Evolutionary conservation across 2,888 invertebrate species (phyloP).

Genomic region (Diadegma fenestrale): DNA sequence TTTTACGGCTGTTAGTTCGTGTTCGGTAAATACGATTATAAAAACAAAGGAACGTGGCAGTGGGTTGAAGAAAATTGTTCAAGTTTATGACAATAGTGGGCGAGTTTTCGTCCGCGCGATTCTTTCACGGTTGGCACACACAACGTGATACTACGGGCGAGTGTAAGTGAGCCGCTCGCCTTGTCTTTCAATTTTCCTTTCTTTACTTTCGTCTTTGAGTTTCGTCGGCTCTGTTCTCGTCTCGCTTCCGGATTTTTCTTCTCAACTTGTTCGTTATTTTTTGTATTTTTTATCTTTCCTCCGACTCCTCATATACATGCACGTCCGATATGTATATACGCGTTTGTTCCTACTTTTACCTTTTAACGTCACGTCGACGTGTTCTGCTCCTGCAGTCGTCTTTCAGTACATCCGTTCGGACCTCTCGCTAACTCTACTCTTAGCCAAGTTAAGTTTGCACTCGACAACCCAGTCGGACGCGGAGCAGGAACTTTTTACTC

Average conservation of each 20-base stretch:
- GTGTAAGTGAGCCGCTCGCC: slow-evolving; percentile 39
- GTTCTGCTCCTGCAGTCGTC: slow-evolving; percentile 53
- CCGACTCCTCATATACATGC: background rate
- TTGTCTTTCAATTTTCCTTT: slow-evolving; percentile 51
- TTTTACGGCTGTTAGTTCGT: slow-evolving; percentile 5
- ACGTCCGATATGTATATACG: background rate
- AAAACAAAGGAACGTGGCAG: slow-evolving; percentile 28
- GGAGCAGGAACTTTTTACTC: slow-evolving; percentile 45
- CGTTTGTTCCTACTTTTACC: slow-evolving; percentile 28
- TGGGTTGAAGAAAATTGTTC: slow-evolving; percentile 27
- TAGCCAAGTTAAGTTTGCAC: slow-evolving; percentile 58
- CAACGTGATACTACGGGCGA: slow-evolving; percentile 20
- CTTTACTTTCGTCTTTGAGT: slow-evolving; percentile 57
- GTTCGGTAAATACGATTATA: slow-evolving; percentile 39
- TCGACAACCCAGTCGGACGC: slow-evolving; percentile 38
- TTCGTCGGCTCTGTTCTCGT: slow-evolving; percentile 38
- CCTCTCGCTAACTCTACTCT: slow-evolving; percentile 59
- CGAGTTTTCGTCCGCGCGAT: slow-evolving; percentile 44
- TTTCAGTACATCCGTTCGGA: slow-evolving; percentile 56
- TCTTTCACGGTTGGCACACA: slow-evolving; percentile 32
- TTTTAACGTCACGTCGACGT: slow-evolving; percentile 48
- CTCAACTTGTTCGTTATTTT: slow-evolving; percentile 38
- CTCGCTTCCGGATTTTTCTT: slow-evolving; percentile 51
- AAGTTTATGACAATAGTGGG: slow-evolving; percentile 46
- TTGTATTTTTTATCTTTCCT: slow-evolving; percentile 29